Evolutionary conservation across 2,888 invertebrate genomes (phyloP).

Genomic region (Cerceris ruficornis): DNA sequence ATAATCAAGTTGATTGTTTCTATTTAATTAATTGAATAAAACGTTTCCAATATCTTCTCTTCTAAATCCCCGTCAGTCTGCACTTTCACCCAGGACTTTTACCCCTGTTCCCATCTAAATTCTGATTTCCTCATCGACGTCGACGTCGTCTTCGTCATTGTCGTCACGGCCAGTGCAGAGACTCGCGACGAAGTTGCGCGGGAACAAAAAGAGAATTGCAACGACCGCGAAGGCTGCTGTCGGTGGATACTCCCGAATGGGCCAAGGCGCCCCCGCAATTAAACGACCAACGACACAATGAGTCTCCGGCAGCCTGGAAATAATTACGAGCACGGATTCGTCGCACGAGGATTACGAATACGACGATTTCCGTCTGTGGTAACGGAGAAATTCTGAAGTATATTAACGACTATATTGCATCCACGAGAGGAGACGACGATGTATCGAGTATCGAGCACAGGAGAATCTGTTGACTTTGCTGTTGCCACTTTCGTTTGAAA

Average conservation of each 20-base stretch:
- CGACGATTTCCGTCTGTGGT: slow-evolving; percentile 35
- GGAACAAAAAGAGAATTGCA: slow-evolving; percentile 55
- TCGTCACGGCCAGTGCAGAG: slow-evolving; percentile 3
- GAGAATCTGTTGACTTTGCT: background rate
- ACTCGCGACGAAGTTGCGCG: slow-evolving; percentile 32
- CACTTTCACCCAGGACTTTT: no score
- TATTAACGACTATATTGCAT: slow-evolving; percentile 27
- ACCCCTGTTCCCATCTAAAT: background rate
- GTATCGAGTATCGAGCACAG: background rate
- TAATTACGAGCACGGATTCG: slow-evolving; percentile 49
- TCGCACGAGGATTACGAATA: slow-evolving; percentile 37
- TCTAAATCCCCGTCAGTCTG: no score
- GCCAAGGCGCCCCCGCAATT: slow-evolving; percentile 60
- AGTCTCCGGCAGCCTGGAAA: slow-evolving; percentile 49
- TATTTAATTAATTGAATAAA: no score
- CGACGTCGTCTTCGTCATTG: background rate
- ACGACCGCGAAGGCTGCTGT: slow-evolving; percentile 17
- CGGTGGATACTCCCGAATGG: slow-evolving; percentile 45
- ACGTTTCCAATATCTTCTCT: no score
- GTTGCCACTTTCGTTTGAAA: slow-evolving; percentile 8
- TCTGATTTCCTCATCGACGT: background rate
- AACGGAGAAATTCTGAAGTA: slow-evolving; percentile 14
- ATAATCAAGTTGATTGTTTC: no score
- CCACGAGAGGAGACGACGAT: background rate
- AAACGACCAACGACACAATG: slow-evolving; percentile 59